These are phyloP conservation scores for Spea bombifrons DNA, from an alignment of 2,113 vertebrate species.

Conservation along the genomic window DNA sequence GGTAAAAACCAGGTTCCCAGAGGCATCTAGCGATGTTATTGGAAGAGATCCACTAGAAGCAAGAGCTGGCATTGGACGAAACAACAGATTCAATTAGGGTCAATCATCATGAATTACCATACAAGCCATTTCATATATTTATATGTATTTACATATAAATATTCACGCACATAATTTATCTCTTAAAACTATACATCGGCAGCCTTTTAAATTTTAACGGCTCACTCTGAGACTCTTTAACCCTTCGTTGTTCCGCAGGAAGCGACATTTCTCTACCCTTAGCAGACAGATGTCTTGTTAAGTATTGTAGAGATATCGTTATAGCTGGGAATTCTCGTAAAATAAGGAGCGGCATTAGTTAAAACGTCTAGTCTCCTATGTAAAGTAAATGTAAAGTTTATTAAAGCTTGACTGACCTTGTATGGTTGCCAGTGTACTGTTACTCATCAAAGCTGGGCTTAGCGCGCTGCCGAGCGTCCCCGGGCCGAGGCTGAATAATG, in stretches of 20 bases:
- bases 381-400: not conserved
- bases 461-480: slow-evolving; percentile 85
- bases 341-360: too few species aligned
- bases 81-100: not conserved
- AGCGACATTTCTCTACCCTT: too few species aligned
- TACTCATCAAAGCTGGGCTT: slow-evolving; percentile 94
- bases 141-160: too few species aligned
- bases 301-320: too few species aligned
- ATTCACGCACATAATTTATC: too few species aligned
- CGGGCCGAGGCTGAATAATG: slow-evolving; percentile 91
- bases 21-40: slow-evolving; percentile 92
- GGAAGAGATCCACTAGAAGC: slow-evolving; percentile 91
- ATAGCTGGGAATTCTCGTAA: too few species aligned
- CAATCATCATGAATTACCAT: not conserved
- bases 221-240: too few species aligned
- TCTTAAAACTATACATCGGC: too few species aligned
- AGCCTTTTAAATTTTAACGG: too few species aligned
- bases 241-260: too few species aligned
- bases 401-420: slow-evolving; percentile 77
- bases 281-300: too few species aligned
- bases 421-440: slow-evolving; percentile 96
- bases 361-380: too few species aligned
- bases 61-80: slow-evolving; percentile 71
- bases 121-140: not conserved
- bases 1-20: slow-evolving; percentile 92